Evolutionary conservation across 2,113 vertebrate species (phyloP), one percentile per base, ranked within the genome.

Genomic region (Nothobranchius furzeri): DNA sequence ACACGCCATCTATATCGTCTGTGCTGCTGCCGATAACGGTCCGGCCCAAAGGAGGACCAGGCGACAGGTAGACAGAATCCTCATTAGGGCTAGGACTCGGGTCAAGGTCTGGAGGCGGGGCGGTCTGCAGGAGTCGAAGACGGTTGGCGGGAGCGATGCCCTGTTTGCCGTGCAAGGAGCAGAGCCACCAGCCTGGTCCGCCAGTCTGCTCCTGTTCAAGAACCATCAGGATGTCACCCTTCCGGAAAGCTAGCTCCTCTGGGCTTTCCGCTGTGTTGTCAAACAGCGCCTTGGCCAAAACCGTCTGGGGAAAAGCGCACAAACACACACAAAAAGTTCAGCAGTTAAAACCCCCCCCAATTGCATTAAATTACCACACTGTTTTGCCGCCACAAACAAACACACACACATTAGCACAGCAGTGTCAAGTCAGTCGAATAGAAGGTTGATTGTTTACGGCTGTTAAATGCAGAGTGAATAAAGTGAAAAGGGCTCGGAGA

Each of bases 71-170:
- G 25, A 90, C 90, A 0, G 86, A 85, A 78, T 93, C 91, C 59
- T 88, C 84, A 3, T 6, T 40, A 4, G 58, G 24, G 14, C 60
- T 64, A 0, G 36, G 63, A 1, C 54, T 48, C 14, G 50, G 24
- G 12, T 88, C 85, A 3, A 68, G 65, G 40, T 79, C 81, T 0
- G 87, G 65, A 5, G 81, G 60, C 0, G 85, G 77, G 12, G 86
- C 84, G 0, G 89, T 91, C 53, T 92, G 91, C 7, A 97, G 93
- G 64, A 97, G 92, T 59, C 91, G 93, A 59, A 97, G 93, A 59
- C 96, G 89, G 85, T 97, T 97, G 64, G 95, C 96, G 0, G 96
- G 96, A 58, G 95, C 96, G 1, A 97, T 96, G 35, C 96, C 96
- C 83, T 95, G 95, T 37, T 95, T 91, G 9, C 96, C 96, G 0